Conservation (phyloP, 2,888 invertebrate species). For the Dicranocentrus wangi region DNA sequence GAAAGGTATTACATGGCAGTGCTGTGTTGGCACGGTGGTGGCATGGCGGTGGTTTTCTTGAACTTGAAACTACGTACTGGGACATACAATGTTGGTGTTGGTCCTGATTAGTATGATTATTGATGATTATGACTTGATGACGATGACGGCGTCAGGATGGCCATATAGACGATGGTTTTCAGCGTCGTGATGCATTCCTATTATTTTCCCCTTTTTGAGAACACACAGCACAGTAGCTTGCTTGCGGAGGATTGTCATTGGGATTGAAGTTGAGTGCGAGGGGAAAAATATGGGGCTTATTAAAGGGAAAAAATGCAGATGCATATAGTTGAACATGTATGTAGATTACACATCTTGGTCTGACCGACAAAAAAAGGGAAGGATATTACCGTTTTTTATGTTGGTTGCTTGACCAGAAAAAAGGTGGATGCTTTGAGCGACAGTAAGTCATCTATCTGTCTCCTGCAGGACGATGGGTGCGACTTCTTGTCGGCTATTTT, state of each 20-base stretch:
- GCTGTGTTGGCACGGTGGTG: not conserved
- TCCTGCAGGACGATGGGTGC: slow-evolving; percentile 45
- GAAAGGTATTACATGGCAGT: slow-evolving; percentile 27
- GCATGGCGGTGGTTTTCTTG: slow-evolving; percentile 22
- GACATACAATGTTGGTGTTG: slow-evolving; percentile 53
- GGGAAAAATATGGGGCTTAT: slow-evolving; percentile 14
- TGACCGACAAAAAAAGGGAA: not conserved
- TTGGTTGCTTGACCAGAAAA: slow-evolving; percentile 43
- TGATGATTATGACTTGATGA: slow-evolving; percentile 62
- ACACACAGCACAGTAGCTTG: slow-evolving; percentile 34
- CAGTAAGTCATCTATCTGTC: slow-evolving; percentile 58
- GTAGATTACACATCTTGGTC: slow-evolving; percentile 13
- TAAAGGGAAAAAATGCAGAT: slow-evolving; percentile 16
- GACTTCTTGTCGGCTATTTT: slow-evolving; percentile 52
- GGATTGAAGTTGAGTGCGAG: slow-evolving; percentile 1
- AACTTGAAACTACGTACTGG: slow-evolving; percentile 33
- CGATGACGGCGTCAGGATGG: slow-evolving; percentile 54
- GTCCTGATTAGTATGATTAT: slow-evolving; percentile 59
- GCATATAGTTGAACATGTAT: slow-evolving; percentile 5
- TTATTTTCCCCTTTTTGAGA: slow-evolving; percentile 20
- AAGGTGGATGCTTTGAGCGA: slow-evolving; percentile 32
- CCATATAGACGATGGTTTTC: slow-evolving; percentile 50
- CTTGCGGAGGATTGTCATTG: slow-evolving; percentile 50
- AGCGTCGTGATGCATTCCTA: slow-evolving; percentile 30
- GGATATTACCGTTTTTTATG: slow-evolving; percentile 52